A percentile compares a stretch with the other conserved stretches of the same genome.
Evolutionary conservation across 2,888 invertebrate genomes (phyloP).

Genomic region (Hirtodrosophila cameraria): DNA sequence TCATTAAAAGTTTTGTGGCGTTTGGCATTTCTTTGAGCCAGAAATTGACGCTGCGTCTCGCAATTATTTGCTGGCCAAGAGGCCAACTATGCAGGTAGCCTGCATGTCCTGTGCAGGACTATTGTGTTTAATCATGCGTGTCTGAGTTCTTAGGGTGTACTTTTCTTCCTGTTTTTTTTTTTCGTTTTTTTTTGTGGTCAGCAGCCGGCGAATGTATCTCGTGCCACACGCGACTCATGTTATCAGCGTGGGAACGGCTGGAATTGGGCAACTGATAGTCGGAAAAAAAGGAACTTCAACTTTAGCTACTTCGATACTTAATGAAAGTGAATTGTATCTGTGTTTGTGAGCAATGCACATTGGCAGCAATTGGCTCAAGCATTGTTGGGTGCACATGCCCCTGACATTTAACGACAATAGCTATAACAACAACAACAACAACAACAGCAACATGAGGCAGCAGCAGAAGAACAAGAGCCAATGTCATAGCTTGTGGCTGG

Average conservation of each 20-base stretch:
- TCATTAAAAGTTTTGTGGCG: constrained; percentile 69
- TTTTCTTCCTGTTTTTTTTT: no score
- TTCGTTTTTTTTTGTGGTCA: constrained; percentile 28
- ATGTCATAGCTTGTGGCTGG: constrained; percentile 59
- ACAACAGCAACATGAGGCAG: constrained; percentile 14
- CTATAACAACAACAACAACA: constrained; percentile 28
- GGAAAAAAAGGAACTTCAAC: no score
- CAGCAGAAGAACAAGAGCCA: constrained; percentile 26
- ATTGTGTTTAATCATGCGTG: constrained; percentile 29
- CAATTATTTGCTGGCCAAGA: constrained; percentile 46
- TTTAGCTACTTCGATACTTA: no score
- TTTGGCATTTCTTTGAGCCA: constrained; percentile 42
- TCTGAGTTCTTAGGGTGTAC: no score
- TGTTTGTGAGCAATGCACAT: constrained; percentile 7
- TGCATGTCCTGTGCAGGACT: constrained; percentile 29
- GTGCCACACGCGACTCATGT: constrained; percentile 61
- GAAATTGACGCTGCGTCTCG: constrained; percentile 36
- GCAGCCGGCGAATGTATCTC: constrained; percentile 43
- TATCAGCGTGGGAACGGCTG: constrained; percentile 14
- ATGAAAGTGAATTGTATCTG: not conserved
- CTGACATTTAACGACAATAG: constrained; percentile 72
- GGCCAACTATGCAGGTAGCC: constrained; percentile 22
- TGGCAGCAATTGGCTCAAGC: no score
- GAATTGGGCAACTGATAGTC: not conserved
- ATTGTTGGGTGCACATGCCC: constrained; percentile 65